Base-by-base conservation (phyloP, 2,797 vertebrate species). In the Threskiornis aethiopicus region DNA sequence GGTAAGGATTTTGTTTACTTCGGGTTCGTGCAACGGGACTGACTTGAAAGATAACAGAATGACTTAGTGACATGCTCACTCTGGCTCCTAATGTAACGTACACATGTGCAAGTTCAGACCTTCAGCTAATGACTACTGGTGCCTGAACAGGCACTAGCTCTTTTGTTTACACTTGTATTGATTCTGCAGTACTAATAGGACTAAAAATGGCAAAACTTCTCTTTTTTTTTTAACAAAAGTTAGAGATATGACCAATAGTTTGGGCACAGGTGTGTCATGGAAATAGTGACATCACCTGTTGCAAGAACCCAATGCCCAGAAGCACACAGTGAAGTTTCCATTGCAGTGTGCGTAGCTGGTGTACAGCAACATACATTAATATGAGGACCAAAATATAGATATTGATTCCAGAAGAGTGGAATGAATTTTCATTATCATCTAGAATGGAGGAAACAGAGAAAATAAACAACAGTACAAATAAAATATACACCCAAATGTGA, bases 1-100 rank as follows among this genome's bases (percentile, higher is more conserved):
- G 81, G 81, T 92, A 78, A 92, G 71, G 86, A 87, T 61, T 92
- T 81, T 92, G 64, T 87, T 89, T 87, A 66, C 65, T 92, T 90
- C 42, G 82, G 37, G 57, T 42, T 22, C 0, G 0, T 79, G 62
- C 54, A 86, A 70, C 54, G 76, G 57, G 69, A 52, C 70, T 57
- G 64, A 77, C 64, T 61, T 58, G 67, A 71, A 85, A 81, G 14
- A 47, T 75, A 80, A 89, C 33, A 89, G 70, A 81, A 80, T 11
- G 15, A 65, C 44, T 77, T 17, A 6, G 61, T 21, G 66, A 93
- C 89, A 75, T 54, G 39, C 35, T 77, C 18, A 4, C 65, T 57
- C 47, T 84, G 64, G 33, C 44, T 93, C 37, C 51, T 77, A 9
- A 49, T 3, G 5, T n/a, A 70, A 75, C 18, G 12, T 18, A n/a